phyloP scores from a whole-genome alignment of 23 tunicate genomes.

The Halocynthia roretzi region DNA sequence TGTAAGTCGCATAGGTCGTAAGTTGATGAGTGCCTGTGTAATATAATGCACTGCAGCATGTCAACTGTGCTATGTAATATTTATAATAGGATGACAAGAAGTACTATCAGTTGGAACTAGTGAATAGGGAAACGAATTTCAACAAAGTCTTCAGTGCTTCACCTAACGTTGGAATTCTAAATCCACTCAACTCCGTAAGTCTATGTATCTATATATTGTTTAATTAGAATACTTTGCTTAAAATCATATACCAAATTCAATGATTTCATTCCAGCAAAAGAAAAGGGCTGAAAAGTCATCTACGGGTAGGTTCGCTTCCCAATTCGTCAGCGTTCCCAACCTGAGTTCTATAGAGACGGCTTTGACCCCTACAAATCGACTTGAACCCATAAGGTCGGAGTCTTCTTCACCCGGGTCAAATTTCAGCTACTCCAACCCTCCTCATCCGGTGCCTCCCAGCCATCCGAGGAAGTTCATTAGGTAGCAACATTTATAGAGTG shows the following conservation, averaged over 20 bases:
- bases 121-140: constrained; percentile 97
- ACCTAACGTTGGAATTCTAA: constrained; percentile 93
- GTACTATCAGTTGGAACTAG: constrained; percentile 89
- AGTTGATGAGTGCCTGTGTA: neutral
- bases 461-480: constrained; percentile 83
- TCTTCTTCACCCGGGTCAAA: constrained; percentile 52
- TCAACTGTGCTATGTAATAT: neutral
- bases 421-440: constrained; percentile 45
- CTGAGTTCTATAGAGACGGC: constrained; percentile 77
- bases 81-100: constrained; percentile 84
- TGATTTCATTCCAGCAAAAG: constrained; percentile 35
- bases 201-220: neutral
- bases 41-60: neutral
- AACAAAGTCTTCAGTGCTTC: constrained; percentile 88
- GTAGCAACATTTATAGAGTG: constrained; percentile 24
- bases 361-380: constrained; percentile 70
- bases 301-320: constrained; percentile 59
- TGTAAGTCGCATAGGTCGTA: no score
- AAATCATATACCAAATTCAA: no score
- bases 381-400: constrained; percentile 70
- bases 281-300: constrained; percentile 38
- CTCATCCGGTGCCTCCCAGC: constrained; percentile 64
- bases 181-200: constrained; percentile 64
- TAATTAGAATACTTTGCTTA: neutral
- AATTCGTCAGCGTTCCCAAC: constrained; percentile 85